Conservation (phyloP, 1,140 invertebrate species). For the Dolichoris vasculosae region DNA sequence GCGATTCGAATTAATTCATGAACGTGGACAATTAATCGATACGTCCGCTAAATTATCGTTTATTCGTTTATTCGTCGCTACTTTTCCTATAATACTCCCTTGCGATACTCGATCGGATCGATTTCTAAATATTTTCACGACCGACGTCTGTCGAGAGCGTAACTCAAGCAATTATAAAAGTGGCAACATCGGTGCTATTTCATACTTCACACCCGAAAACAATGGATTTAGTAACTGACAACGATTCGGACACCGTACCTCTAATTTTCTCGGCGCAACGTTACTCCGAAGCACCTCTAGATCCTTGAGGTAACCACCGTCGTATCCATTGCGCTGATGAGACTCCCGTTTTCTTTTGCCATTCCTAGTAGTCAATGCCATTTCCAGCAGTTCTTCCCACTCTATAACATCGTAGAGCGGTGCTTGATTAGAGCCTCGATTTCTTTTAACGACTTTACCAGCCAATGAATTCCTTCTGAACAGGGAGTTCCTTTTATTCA, state of each 20-base stretch:
- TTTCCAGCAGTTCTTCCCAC: conserved; percentile 76
- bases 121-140: too few species aligned
- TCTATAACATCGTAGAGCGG: conserved; percentile 65
- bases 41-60: too few species aligned
- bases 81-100: too few species aligned
- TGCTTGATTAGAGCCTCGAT: conserved; percentile 57
- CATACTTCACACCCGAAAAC: neutral
- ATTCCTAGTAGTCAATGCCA: conserved; percentile 58
- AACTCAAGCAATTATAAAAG: too few species aligned
- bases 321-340: conserved; percentile 26
- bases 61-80: too few species aligned
- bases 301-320: conserved; percentile 66
- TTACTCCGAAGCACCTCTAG: conserved; percentile 57
- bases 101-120: too few species aligned
- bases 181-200: too few species aligned
- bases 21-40: too few species aligned
- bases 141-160: too few species aligned
- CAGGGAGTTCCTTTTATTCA: conserved; percentile 53
- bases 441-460: conserved; percentile 43
- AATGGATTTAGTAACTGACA: neutral
- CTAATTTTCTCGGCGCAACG: conserved; percentile 18
- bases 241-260: neutral
- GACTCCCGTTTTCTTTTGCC: conserved; percentile 56
- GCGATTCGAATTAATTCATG: too few species aligned
- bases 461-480: conserved; percentile 47